Percentiles rank a stretch among this genome's conserved stretches.
phyloP scores from a whole-genome alignment of 2,113 vertebrate species.

The Melanerpes formicivorus region DNA sequence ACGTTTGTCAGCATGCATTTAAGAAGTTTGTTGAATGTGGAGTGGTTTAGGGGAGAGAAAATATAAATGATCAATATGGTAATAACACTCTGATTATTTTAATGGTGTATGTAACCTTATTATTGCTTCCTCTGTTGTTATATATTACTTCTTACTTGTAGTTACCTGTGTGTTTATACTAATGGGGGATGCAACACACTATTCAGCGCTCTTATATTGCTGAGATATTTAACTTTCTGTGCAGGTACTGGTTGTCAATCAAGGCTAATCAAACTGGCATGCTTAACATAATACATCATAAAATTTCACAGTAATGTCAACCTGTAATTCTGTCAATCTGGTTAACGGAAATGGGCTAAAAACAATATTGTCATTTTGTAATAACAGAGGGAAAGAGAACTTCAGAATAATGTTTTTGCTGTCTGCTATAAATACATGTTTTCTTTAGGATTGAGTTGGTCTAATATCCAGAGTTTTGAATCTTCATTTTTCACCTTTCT shows the following conservation, averaged over 20 bases:
- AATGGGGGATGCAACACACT: conserved; percentile 28
- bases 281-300: conserved; percentile 81
- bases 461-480: background rate
- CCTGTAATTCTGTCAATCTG: conserved; percentile 83
- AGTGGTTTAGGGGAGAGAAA: background rate
- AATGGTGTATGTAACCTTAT: background rate
- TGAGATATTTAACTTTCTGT: conserved; percentile 73
- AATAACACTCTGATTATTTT: conserved; percentile 18
- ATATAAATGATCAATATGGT: background rate
- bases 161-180: conserved; percentile 48
- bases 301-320: conserved; percentile 84
- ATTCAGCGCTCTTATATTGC: conserved; percentile 23
- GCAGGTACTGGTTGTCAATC: conserved; percentile 81
- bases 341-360: conserved; percentile 76
- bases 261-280: conserved; percentile 82
- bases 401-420: conserved; percentile 63
- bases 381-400: conserved; percentile 67
- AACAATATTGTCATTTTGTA: conserved; percentile 79
- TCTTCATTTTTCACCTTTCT: background rate
- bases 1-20: background rate
- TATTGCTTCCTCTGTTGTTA: background rate
- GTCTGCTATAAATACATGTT: conserved; percentile 24
- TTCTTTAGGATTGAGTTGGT: background rate
- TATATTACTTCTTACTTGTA: conserved; percentile 52
- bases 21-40: background rate